Percentiles rank a stretch among this genome's conserved stretches.
Evolutionary conservation across 2,888 invertebrate genomes (phyloP).

Genomic region (Acleris holmiana): DNA sequence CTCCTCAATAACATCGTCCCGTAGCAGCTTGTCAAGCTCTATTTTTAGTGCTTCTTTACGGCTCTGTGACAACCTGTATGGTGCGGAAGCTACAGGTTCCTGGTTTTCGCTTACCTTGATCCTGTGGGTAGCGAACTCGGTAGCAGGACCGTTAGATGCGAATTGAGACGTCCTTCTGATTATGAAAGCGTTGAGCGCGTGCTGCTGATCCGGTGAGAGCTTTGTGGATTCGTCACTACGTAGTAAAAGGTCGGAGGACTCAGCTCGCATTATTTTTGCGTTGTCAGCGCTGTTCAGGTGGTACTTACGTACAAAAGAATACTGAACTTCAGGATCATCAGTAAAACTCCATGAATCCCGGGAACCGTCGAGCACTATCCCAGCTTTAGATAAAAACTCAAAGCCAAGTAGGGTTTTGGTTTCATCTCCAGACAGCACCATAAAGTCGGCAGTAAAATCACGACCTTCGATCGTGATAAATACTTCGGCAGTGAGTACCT

Average conservation of each 20-base stretch:
- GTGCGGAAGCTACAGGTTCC: conserved; percentile 3
- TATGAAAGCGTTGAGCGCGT: conserved; percentile 9
- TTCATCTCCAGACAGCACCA: conserved; percentile 8
- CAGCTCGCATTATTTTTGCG: conserved; percentile 6
- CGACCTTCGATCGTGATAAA: background rate
- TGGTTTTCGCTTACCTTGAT: conserved; percentile 11
- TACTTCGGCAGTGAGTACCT: background rate
- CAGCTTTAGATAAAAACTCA: background rate
- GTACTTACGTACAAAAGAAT: background rate
- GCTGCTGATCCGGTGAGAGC: background rate
- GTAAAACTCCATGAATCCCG: background rate
- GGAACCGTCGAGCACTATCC: background rate
- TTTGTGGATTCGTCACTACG: conserved; percentile 7
- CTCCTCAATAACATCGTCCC: conserved; percentile 11
- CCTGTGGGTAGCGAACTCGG: background rate
- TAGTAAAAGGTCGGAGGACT: conserved; percentile 1
- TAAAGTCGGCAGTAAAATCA: background rate
- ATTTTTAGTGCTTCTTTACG: background rate
- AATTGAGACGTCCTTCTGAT: conserved; percentile 1
- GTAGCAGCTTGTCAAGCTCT: conserved; percentile 1
- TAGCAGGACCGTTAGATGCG: background rate
- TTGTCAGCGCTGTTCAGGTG: background rate
- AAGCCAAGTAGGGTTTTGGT: conserved; percentile 3
- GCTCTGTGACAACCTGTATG: conserved; percentile 1
- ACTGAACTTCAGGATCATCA: background rate